These are phyloP conservation scores for Sthenelais limicola DNA, from an alignment of 2,888 invertebrate species.

Conservation along the genomic window DNA sequence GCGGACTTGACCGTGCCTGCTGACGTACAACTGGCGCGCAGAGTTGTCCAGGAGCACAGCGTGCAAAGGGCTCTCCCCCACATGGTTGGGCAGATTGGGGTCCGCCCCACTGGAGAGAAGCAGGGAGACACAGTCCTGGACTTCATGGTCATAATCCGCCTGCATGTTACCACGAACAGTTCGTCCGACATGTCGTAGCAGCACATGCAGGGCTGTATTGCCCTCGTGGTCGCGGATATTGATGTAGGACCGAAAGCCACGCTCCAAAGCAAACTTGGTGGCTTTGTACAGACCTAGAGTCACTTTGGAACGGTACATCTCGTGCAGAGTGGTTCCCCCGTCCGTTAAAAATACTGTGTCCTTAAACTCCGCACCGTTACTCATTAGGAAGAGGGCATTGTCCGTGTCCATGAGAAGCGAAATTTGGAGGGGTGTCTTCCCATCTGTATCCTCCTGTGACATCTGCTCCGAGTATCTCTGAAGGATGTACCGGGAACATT, in stretches of 20 bases:
- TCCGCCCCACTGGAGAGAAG: slow-evolving; percentile 68
- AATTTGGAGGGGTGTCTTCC: slow-evolving; percentile 54
- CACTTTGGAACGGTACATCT: slow-evolving; percentile 72
- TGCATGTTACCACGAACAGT: slow-evolving; percentile 51
- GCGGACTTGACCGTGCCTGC: slow-evolving; percentile 52
- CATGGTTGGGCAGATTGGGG: slow-evolving; percentile 67
- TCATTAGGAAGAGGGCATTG: slow-evolving; percentile 75
- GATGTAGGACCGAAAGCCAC: slow-evolving; percentile 80
- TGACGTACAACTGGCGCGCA: slow-evolving; percentile 51
- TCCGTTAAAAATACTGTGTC: slow-evolving; percentile 53
- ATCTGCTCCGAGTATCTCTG: slow-evolving; percentile 55
- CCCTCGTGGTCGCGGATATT: slow-evolving; percentile 83
- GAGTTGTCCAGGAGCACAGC: slow-evolving; percentile 50
- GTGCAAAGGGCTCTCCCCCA: slow-evolving; percentile 83
- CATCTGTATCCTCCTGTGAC: slow-evolving; percentile 52
- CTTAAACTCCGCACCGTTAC: slow-evolving; percentile 77
- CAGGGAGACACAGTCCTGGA: slow-evolving; percentile 62
- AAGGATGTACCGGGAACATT: slow-evolving; percentile 66
- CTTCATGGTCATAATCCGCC: slow-evolving; percentile 60
- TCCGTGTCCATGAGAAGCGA: slow-evolving; percentile 80
- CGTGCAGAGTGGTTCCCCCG: slow-evolving; percentile 66
- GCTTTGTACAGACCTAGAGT: slow-evolving; percentile 78
- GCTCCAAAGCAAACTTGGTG: slow-evolving; percentile 80
- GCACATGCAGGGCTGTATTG: slow-evolving; percentile 78
- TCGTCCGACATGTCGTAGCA: slow-evolving; percentile 53